Percentiles rank a stretch among this genome's conserved stretches.
Evolutionary conservation across 2,797 vertebrate genomes (phyloP).

Genomic region (Mustela erminea): DNA sequence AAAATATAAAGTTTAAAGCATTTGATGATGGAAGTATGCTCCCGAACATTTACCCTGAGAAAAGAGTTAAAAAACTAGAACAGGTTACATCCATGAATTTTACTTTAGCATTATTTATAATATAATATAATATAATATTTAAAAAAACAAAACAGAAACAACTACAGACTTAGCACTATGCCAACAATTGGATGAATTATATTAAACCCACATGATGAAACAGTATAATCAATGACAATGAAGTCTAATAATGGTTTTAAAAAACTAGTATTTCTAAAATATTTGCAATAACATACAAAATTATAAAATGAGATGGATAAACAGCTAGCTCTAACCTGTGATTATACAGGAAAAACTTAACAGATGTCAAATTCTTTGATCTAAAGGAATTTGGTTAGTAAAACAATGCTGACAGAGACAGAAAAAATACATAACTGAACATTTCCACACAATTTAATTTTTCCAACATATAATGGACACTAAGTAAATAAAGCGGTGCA

Average conservation of each 20-base stretch:
- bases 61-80: background rate
- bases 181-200: background rate
- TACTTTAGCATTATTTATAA: background rate
- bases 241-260: background rate
- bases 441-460: background rate
- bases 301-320: slow-evolving; percentile 1
- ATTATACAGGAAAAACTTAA: background rate
- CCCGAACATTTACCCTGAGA: background rate
- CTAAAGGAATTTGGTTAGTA: background rate
- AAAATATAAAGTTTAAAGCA: background rate
- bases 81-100: background rate
- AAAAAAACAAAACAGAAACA: background rate
- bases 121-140: no score
- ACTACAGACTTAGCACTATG: background rate
- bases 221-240: background rate
- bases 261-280: slow-evolving; percentile 9
- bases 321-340: background rate
- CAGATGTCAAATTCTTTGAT: background rate
- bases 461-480: background rate
- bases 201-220: background rate
- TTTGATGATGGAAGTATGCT: background rate
- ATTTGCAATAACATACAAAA: background rate
- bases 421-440: background rate
- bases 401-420: background rate
- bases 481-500: background rate